These are phyloP conservation scores for Reticulitermes speratus DNA, from an alignment of 1,140 invertebrate genomes.

Conservation along the genomic window DNA sequence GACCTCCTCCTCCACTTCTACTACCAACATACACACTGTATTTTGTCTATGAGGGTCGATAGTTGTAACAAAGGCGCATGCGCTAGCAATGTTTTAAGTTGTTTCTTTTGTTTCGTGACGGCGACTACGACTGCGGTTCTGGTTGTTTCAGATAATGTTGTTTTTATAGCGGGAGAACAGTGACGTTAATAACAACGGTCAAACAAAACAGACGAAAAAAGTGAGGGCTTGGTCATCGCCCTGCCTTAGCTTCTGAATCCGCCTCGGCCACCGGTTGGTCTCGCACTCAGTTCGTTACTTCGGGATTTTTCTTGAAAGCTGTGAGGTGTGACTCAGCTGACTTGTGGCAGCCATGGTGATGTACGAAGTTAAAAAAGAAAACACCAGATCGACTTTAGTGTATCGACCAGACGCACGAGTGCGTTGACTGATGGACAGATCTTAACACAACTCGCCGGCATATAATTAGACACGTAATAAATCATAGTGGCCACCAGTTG, in stretches of 20 bases:
- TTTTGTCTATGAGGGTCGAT: conserved; percentile 10
- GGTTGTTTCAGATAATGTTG: neutral
- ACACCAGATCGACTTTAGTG: neutral
- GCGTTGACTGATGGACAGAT: neutral
- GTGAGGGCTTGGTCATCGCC: too few species aligned
- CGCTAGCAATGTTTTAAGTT: neutral
- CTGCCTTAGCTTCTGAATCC: neutral
- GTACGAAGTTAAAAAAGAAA: neutral
- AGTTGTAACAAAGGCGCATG: conserved; percentile 10
- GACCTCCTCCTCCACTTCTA: neutral
- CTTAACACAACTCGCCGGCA: neutral
- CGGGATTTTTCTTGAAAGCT: neutral
- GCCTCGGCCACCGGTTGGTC: neutral
- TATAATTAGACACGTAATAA: neutral
- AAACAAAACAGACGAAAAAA: neutral
- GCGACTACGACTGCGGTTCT: neutral
- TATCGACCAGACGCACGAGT: too few species aligned
- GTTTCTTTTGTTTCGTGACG: neutral
- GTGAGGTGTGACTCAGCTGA: neutral
- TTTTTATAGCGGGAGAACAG: neutral
- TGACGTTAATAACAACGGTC: neutral
- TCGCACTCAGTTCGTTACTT: neutral
- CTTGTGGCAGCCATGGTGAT: neutral
- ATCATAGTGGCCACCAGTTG: neutral
- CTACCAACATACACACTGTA: neutral